Base-by-base conservation (phyloP, 1,140 invertebrate species). In the Lamellibrachia luymesi region DNA sequence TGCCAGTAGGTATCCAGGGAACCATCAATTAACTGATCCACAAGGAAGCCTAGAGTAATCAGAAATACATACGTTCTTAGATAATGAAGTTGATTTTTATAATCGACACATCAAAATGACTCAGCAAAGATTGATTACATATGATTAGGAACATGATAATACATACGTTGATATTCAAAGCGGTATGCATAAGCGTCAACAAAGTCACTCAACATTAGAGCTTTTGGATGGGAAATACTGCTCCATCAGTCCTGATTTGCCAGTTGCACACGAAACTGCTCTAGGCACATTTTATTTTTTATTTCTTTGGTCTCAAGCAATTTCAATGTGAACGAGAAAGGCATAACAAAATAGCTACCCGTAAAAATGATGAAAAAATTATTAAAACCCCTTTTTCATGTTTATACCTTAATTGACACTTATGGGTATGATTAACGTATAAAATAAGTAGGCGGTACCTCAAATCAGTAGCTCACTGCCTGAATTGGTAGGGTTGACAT, bases 1-100 rank as follows among this genome's bases (percentile, higher is more conserved):
- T 99, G 99, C 99, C 99, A 99, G 96, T 99, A 99, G 1, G 98
- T 99, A 94, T 99, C 99, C 95, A 98, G 98, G 92, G 98, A 98
- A 96, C 99, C 98, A 96, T 99, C 99, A 94, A 99, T 96, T 49
- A 99, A 96, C 95, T 99, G 99, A 95, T 99, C 98, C 22, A 99
- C 99, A 50, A 99, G 99, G 97, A 99, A 99, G 92, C 99, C 99
- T 98, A 94, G 89, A 94, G n/a, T 13, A 8, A 38, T 8, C 5
- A 64, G 92, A 50, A 94, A 56, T 91, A 92, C 6, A 38, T 91
- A 50, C 89, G 17, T 91, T 92, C 17, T 7, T 22, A 49, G 50
- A n/a, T 91, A 91, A 91, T 51, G 2, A n/a, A 22, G 7, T 38
- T 91, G 13, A 49, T 4, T 51, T 6, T 91, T 7, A 4, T 91